These are phyloP conservation scores for Adineta ricciae DNA, from an alignment of 2,888 invertebrate genomes.

Conservation along the genomic window DNA sequence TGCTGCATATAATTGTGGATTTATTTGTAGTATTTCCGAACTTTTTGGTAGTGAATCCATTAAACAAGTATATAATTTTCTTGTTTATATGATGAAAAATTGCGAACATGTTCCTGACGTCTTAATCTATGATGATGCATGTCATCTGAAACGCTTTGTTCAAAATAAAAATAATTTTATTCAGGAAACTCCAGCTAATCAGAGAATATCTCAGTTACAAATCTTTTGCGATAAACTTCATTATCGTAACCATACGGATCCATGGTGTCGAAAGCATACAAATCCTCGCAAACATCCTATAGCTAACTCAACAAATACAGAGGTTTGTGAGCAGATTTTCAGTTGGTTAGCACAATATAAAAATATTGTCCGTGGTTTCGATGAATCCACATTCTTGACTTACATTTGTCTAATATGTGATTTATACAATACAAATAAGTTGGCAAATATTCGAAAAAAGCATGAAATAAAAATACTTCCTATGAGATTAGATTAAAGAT, in stretches of 20 bases:
- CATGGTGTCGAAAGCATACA: not conserved
- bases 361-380: not conserved
- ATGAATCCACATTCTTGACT: not conserved
- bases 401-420: not conserved
- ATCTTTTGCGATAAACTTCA: not conserved
- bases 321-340: not conserved
- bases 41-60: not conserved
- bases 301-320: not conserved
- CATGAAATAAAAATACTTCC: no score
- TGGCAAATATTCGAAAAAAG: not conserved
- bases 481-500: no score
- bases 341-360: not conserved
- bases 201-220: not conserved
- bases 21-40: not conserved
- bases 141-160: not conserved
- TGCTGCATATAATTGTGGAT: not conserved
- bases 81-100: not conserved
- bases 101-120: not conserved
- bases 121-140: not conserved
- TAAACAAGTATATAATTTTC: conserved; percentile 1
- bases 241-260: not conserved
- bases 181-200: not conserved
- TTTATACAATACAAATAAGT: not conserved
- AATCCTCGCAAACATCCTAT: not conserved
- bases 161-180: not conserved